Conservation (phyloP, 2,888 invertebrate species). For the Xylocampa areola region DNA sequence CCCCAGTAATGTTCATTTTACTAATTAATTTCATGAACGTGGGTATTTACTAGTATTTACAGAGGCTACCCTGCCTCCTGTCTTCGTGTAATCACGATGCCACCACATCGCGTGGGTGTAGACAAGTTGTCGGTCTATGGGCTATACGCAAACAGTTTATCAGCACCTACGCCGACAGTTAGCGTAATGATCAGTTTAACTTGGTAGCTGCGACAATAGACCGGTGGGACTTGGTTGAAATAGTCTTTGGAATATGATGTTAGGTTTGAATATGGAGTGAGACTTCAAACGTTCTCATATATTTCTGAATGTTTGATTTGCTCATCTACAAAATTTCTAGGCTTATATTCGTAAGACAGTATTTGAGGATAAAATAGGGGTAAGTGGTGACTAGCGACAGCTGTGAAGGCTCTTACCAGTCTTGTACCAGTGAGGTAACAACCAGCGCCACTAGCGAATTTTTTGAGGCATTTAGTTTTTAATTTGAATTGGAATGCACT, state of each 20-base stretch:
- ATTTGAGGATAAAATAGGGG: too few species aligned
- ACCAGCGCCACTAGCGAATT: too few species aligned
- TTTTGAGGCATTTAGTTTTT: conserved; percentile 2
- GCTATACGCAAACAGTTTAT: conserved; percentile 10
- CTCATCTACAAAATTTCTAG: too few species aligned
- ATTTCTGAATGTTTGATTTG: too few species aligned
- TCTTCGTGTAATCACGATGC: background rate
- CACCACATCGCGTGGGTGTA: conserved; percentile 5
- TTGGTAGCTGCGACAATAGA: conserved; percentile 1
- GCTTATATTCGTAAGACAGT: too few species aligned
- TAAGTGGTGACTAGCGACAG: too few species aligned
- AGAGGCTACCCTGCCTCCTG: background rate
- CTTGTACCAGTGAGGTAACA: too few species aligned
- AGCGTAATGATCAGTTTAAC: conserved; percentile 5
- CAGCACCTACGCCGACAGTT: conserved; percentile 36
- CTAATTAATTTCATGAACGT: too few species aligned
- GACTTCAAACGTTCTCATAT: background rate
- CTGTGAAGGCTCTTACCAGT: too few species aligned
- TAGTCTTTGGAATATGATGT: background rate
- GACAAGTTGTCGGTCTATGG: conserved; percentile 3
- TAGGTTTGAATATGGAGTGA: too few species aligned
- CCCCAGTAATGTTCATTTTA: too few species aligned
- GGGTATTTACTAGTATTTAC: too few species aligned
- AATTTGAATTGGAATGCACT: background rate
- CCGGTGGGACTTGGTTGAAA: background rate